Evolutionary conservation across 2,888 invertebrate species (phyloP).

Genomic region (Sisyra terminalis): DNA sequence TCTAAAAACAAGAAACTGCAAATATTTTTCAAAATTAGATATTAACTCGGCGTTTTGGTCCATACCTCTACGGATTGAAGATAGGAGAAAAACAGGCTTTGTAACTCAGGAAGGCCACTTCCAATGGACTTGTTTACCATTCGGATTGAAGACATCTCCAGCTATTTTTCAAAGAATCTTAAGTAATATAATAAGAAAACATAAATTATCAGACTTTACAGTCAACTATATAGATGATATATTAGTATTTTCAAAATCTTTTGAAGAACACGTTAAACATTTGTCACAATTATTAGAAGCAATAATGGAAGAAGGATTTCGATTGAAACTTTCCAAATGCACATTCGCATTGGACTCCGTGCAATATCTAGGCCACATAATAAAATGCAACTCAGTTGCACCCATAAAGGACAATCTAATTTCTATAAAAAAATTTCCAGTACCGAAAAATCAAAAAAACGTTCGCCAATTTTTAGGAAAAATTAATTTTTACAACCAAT

Average conservation of each 20-base stretch:
- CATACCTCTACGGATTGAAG: no score
- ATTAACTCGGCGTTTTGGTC: no score
- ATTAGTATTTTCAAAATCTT: constrained; percentile 13
- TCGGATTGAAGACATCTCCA: no score
- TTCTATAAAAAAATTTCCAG: not conserved
- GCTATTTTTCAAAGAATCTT: no score
- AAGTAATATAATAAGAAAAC: constrained; percentile 12
- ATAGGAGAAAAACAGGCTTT: no score
- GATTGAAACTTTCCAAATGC: constrained; percentile 10
- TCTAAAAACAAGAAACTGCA: no score
- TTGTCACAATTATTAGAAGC: constrained; percentile 7
- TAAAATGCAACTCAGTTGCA: not conserved
- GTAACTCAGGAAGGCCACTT: no score
- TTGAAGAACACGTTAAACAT: constrained; percentile 13
- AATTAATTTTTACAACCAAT: no score
- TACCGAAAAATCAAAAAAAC: not conserved
- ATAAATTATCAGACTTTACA: constrained; percentile 11
- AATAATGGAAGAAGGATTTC: constrained; percentile 9
- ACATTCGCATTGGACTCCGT: constrained; percentile 7
- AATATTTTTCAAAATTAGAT: no score
- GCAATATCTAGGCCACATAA: not conserved
- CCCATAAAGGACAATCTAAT: not conserved
- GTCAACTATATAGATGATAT: constrained; percentile 15
- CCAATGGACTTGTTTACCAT: no score
- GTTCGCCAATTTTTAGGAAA: not conserved